Evolutionary conservation across 2,797 vertebrate species (phyloP).

Genomic region (Chromobotia macracanthus): DNA sequence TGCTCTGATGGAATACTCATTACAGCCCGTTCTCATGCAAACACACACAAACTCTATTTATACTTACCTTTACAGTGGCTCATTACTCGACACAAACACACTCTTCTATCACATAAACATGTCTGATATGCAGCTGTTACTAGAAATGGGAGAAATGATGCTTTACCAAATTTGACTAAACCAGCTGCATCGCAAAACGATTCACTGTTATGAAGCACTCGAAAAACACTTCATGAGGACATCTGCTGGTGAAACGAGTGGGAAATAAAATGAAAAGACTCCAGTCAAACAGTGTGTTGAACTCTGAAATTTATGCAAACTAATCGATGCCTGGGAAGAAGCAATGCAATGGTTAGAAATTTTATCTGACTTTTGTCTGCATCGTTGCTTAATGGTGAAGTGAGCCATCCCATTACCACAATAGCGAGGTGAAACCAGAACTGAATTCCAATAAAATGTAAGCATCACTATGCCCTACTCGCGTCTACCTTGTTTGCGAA

Average conservation of each 20-base stretch:
- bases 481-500: no score
- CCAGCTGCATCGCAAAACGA: neutral
- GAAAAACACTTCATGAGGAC: neutral
- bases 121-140: neutral
- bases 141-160: neutral
- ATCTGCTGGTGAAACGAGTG: neutral
- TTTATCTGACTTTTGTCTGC: no score
- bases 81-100: neutral
- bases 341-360: no score
- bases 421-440: no score
- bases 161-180: neutral
- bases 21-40: neutral
- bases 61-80: neutral
- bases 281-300: neutral
- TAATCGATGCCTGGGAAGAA: no score
- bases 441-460: no score
- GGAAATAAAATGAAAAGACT: neutral
- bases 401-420: no score
- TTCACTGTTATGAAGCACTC: neutral
- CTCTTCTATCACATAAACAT: neutral
- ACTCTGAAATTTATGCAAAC: neutral
- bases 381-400: no score
- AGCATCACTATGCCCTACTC: no score
- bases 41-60: conserved; percentile 11
- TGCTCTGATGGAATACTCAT: conserved; percentile 34